Evolutionary conservation across 2,888 invertebrate genomes (phyloP), one percentile per base, ranked within the genome.

Genomic region (Ephialtes manifestator): DNA sequence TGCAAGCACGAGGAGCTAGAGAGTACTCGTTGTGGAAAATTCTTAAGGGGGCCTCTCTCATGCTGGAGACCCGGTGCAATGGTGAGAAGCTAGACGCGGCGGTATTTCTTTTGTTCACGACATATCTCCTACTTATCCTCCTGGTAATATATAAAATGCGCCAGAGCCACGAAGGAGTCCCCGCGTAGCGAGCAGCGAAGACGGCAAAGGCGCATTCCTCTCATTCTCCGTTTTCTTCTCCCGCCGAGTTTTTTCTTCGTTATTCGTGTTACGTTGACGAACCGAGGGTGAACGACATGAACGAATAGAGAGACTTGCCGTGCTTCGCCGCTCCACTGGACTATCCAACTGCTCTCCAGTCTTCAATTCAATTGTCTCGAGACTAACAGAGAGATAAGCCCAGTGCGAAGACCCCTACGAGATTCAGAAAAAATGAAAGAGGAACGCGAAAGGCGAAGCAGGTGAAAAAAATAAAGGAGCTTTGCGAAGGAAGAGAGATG

Each of bases 71-170:
- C 31, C 35, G 3, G 35, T 35, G 35, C 5, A 39, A 28, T 31
- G 74, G 46, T 74, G 74, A 43, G 39, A 60, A 46, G 60, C 67
- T 58, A 79, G 65, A 53, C 71, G 48, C 39, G 63, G 28, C 79
- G 74, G 79, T 79, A 75, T 70, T 35, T 60, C 79, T 75, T 83
- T 83, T 79, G 75, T 83, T 80, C 80, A 24, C 63, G 75, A 76
- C 70, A 83, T 83, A 83, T 83, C 43, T 51, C 75, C 65, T 18
- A 65, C 79, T 79, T 75, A 71, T 75, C 74, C 60, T 83, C 70
- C 60, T 53, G 63, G 74, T 67, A 24, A 74, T 81, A 67, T 78
- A 79, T 60, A 60, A 78, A 43, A 51, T 28, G 43, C 79, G 74
- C 70, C 53, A 75, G 75, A 74, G n/a, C n/a, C n/a, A 68, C 60